Evolutionary conservation across 1,140 invertebrate species (phyloP).

Genomic region (Himalopsyche phryganea): DNA sequence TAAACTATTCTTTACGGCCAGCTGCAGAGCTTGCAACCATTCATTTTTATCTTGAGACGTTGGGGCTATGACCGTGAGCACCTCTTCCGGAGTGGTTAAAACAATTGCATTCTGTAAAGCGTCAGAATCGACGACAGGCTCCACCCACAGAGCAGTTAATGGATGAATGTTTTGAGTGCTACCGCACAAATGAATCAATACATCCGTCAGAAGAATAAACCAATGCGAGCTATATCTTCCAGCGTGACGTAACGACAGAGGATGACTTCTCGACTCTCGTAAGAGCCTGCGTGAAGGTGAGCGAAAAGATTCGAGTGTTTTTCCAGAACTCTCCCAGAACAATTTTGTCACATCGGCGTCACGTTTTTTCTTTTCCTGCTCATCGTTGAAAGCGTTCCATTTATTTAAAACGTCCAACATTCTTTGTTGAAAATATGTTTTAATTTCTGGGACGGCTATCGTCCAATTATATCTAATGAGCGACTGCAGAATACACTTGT

Average conservation of each 20-base stretch:
- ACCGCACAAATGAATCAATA: constrained; percentile 68
- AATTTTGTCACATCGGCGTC: constrained; percentile 68
- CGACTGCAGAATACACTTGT: constrained; percentile 52
- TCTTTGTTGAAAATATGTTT: constrained; percentile 45
- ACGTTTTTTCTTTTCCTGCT: constrained; percentile 59
- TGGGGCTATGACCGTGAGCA: constrained; percentile 62
- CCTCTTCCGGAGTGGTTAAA: constrained; percentile 75
- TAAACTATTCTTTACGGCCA: constrained; percentile 58
- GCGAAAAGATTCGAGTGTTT: constrained; percentile 60
- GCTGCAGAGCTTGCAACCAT: constrained; percentile 71
- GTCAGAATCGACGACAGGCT: constrained; percentile 53
- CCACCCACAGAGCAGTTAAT: constrained; percentile 76
- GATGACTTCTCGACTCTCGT: constrained; percentile 69
- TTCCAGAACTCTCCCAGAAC: constrained; percentile 74
- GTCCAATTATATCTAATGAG: constrained; percentile 44
- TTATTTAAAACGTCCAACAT: constrained; percentile 50
- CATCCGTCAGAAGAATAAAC: constrained; percentile 74
- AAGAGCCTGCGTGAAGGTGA: constrained; percentile 69
- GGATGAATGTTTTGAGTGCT: constrained; percentile 61
- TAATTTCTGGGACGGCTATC: constrained; percentile 41
- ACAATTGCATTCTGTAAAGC: constrained; percentile 61
- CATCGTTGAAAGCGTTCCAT: constrained; percentile 60
- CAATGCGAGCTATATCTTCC: constrained; percentile 67
- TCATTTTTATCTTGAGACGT: constrained; percentile 69
- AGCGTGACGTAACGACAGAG: constrained; percentile 64